These are phyloP conservation scores for Drosophila barbarae DNA, from an alignment of 2,888 invertebrate genomes.

Conservation along the genomic window DNA sequence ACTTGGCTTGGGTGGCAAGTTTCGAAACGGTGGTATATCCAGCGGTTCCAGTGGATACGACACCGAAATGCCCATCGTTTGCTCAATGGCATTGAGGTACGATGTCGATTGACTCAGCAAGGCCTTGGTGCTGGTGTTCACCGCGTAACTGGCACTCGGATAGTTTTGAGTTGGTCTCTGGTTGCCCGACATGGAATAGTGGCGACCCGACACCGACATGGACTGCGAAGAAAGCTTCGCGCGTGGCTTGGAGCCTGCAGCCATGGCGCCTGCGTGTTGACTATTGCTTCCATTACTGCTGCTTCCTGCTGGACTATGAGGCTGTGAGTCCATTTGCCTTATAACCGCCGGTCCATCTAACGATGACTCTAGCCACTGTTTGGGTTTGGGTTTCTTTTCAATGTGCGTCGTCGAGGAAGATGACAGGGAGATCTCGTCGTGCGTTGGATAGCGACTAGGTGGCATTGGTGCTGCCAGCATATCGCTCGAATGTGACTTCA, in stretches of 20 bases:
- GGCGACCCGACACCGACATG: slow-evolving; percentile 73
- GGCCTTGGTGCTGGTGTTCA: slow-evolving; percentile 55
- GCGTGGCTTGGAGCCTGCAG: slow-evolving; percentile 43
- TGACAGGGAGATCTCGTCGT: slow-evolving; percentile 77
- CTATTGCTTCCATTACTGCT: slow-evolving; percentile 34
- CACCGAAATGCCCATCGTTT: slow-evolving; percentile 62
- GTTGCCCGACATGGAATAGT: slow-evolving; percentile 67
- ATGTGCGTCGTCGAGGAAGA: slow-evolving; percentile 59
- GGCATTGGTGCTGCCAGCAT: slow-evolving; percentile 69
- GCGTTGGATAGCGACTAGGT: slow-evolving; percentile 52
- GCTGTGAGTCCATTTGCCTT: slow-evolving; percentile 58
- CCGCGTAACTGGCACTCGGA: slow-evolving; percentile 42
- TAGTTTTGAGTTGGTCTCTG: slow-evolving; percentile 51
- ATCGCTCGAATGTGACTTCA: slow-evolving; percentile 75
- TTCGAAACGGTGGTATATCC: slow-evolving; percentile 54
- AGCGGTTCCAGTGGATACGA: slow-evolving; percentile 60
- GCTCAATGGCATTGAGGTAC: slow-evolving; percentile 75
- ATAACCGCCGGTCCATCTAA: slow-evolving; percentile 77
- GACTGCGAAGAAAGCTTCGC: slow-evolving; percentile 79
- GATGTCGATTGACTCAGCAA: slow-evolving; percentile 78
- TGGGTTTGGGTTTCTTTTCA: slow-evolving; percentile 77
- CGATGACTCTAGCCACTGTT: slow-evolving; percentile 80
- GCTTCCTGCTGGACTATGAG: slow-evolving; percentile 47
- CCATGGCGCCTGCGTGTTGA: slow-evolving; percentile 15
- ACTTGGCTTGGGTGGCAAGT: slow-evolving; percentile 66